Conservation (phyloP, 2,888 invertebrate genomes). For the Papilio protenor region DNA sequence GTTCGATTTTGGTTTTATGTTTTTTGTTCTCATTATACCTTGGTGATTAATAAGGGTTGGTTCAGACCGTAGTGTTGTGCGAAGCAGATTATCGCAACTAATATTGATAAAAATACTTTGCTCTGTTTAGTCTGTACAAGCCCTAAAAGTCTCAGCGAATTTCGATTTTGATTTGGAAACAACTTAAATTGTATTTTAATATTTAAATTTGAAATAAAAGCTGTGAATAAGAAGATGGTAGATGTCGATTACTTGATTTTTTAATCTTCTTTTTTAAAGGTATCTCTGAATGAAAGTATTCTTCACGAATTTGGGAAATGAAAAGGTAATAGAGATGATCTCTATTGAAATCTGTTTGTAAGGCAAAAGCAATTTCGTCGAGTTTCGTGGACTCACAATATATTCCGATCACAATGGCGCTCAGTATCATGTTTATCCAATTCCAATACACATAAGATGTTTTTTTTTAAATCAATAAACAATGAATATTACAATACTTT, state of each 20-base stretch:
- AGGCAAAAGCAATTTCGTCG: constrained; percentile 30
- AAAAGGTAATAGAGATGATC: constrained; percentile 17
- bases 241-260: neutral
- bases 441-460: constrained; percentile 10
- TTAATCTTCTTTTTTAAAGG: neutral
- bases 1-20: neutral
- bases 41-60: too few species aligned
- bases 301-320: neutral
- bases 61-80: too few species aligned
- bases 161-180: too few species aligned
- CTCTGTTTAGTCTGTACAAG: too few species aligned
- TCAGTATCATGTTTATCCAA: constrained; percentile 23
- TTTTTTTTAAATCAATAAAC: neutral
- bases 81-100: too few species aligned
- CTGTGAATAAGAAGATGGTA: neutral
- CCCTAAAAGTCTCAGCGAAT: neutral
- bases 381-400: constrained; percentile 24
- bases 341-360: constrained; percentile 24
- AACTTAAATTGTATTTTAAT: neutral
- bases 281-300: neutral
- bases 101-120: too few species aligned
- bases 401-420: constrained; percentile 23
- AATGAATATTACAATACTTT: neutral
- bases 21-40: too few species aligned
- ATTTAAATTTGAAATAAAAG: neutral